Percentiles rank a stretch among this genome's conserved stretches.
Conservation (phyloP, 2,888 invertebrate species). For the Callosobruchus maculatus region DNA sequence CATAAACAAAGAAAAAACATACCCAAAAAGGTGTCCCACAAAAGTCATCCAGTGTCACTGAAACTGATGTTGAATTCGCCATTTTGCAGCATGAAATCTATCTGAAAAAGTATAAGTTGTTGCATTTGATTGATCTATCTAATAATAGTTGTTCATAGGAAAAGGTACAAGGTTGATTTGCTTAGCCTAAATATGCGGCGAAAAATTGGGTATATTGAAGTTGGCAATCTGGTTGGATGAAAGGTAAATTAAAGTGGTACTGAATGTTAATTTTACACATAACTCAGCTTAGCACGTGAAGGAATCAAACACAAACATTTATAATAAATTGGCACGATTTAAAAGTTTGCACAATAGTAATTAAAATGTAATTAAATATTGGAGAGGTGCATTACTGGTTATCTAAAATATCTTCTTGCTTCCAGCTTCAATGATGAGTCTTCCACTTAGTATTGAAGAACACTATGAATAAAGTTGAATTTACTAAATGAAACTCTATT, state of each 20-base stretch:
- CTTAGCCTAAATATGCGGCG: conserved; percentile 11
- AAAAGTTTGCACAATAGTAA: neutral
- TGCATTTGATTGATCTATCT: neutral
- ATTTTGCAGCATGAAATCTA: conserved; percentile 36
- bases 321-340: neutral
- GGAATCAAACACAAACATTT: conserved; percentile 12
- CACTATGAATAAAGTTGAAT: too few relatives aligned
- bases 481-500: too few relatives aligned
- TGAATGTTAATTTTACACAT: neutral
- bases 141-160: neutral
- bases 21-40: conserved; percentile 82
- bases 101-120: neutral
- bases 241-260: neutral
- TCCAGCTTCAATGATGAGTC: neutral
- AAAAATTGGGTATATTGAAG: neutral
- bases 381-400: neutral
- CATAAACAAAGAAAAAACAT: conserved; percentile 43
- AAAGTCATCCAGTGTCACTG: conserved; percentile 64
- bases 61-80: conserved; percentile 33
- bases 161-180: conserved; percentile 12
- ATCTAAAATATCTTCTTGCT: neutral
- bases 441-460: too few relatives aligned
- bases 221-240: neutral
- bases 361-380: neutral
- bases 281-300: neutral